phyloP scores from a whole-genome alignment of 1,140 invertebrate genomes.

The Aphaenogaster ashmeadi region DNA sequence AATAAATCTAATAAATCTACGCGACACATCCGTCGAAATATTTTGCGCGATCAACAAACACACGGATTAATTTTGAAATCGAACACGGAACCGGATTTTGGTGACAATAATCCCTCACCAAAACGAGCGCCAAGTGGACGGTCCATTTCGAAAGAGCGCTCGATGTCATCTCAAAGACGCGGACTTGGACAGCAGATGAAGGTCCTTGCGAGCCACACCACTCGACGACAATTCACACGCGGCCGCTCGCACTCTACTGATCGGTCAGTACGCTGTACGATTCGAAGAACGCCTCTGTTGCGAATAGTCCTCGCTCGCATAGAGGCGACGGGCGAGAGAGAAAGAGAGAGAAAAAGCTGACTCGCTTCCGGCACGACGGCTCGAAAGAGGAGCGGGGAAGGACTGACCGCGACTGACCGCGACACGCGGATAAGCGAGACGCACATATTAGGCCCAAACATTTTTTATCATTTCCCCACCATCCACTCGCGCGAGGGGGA shows the following conservation, averaged over 20 bases:
- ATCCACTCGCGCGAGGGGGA: background rate
- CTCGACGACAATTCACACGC: background rate
- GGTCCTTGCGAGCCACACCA: background rate
- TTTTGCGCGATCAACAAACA: background rate
- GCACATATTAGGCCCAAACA: background rate
- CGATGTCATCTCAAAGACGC: slow-evolving; percentile 5
- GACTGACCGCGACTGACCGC: no score
- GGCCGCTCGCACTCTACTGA: slow-evolving; percentile 1
- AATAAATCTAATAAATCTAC: background rate
- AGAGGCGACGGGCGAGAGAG: background rate
- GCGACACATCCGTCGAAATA: background rate
- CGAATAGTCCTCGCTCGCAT: background rate
- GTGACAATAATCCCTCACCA: slow-evolving; percentile 1
- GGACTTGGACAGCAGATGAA: no score
- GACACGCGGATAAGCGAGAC: background rate
- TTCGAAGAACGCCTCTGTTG: background rate
- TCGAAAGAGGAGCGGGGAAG: background rate
- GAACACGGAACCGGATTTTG: background rate
- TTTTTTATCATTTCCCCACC: background rate
- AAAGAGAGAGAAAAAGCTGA: background rate
- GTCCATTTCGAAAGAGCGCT: background rate
- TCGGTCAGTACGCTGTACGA: no score
- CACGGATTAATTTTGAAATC: background rate
- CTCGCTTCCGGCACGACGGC: background rate
- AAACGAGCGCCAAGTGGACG: background rate